A percentile compares a stretch with the other conserved stretches of the same genome.
phyloP scores from a whole-genome alignment of 2,888 invertebrate species.

The Ochropacha duplaris region DNA sequence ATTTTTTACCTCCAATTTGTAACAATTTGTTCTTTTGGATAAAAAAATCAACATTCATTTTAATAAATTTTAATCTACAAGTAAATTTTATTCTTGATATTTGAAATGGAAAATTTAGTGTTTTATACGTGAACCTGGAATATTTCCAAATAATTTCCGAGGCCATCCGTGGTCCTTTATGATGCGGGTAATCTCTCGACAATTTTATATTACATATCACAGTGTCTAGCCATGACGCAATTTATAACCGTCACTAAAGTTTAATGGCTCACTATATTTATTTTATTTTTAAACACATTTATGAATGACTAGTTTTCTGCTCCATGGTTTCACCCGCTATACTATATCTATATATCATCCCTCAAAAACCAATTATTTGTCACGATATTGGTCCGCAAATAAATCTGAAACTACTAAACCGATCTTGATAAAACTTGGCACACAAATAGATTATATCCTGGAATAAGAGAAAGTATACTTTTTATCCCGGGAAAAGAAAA shows the following conservation, averaged over 20 bases:
- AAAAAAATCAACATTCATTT: neutral
- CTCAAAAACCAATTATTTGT: too few relatives aligned
- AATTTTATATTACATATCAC: slow-evolving; percentile 4
- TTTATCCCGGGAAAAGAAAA: too few relatives aligned
- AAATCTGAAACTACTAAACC: too few relatives aligned
- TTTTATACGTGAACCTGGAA: neutral
- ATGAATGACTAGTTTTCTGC: neutral
- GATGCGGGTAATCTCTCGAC: slow-evolving; percentile 3
- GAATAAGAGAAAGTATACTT: too few relatives aligned
- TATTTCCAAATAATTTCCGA: neutral
- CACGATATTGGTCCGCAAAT: too few relatives aligned
- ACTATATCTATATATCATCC: too few relatives aligned
- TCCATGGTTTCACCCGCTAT: too few relatives aligned
- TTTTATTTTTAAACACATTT: neutral
- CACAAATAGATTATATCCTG: too few relatives aligned
- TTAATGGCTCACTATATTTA: neutral
- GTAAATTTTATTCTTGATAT: neutral
- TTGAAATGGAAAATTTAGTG: neutral
- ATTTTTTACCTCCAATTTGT: too few relatives aligned
- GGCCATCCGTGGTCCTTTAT: neutral
- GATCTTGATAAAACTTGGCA: too few relatives aligned
- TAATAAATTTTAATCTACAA: neutral
- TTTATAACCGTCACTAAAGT: slow-evolving; percentile 3
- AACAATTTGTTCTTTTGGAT: too few relatives aligned
- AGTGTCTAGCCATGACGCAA: slow-evolving; percentile 1